These are phyloP conservation scores for Mustelus asterias DNA, from an alignment of 2,113 vertebrate genomes.

Conservation along the genomic window DNA sequence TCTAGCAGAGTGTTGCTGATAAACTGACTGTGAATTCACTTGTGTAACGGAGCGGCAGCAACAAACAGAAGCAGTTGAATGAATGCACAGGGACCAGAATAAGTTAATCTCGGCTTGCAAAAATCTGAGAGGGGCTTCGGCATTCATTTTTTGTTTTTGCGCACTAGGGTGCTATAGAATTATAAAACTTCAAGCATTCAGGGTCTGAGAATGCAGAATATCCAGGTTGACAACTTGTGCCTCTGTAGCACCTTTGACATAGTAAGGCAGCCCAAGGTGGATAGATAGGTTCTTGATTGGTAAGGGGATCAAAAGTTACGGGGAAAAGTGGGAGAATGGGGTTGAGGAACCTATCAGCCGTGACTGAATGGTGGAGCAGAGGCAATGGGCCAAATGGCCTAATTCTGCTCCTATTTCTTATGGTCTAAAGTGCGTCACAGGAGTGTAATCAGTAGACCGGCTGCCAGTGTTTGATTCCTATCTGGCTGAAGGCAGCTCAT, in stretches of 20 bases:
- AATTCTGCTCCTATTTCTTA: too few relatives aligned
- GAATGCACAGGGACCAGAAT: neutral
- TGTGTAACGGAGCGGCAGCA: neutral
- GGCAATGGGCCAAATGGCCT: too few relatives aligned
- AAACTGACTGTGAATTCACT: constrained; percentile 17
- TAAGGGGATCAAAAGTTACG: too few relatives aligned
- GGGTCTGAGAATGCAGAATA: neutral
- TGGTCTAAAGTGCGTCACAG: neutral
- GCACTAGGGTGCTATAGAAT: neutral
- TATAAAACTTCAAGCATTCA: neutral
- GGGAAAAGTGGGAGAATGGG: too few relatives aligned
- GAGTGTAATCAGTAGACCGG: neutral
- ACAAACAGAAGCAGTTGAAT: neutral
- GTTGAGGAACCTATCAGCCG: too few relatives aligned
- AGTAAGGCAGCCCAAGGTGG: neutral
- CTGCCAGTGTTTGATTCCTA: too few relatives aligned
- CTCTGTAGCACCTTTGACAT: neutral
- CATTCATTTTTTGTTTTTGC: neutral
- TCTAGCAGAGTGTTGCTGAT: constrained; percentile 21
- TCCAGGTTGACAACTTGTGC: neutral
- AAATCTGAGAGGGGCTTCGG: neutral
- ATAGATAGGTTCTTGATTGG: neutral
- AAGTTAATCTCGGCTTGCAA: neutral
- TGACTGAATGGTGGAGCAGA: too few relatives aligned
- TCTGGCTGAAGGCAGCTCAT: too few relatives aligned